Evolutionary conservation across 2,797 vertebrate genomes (phyloP).

Genomic region (Cygnus olor): DNA sequence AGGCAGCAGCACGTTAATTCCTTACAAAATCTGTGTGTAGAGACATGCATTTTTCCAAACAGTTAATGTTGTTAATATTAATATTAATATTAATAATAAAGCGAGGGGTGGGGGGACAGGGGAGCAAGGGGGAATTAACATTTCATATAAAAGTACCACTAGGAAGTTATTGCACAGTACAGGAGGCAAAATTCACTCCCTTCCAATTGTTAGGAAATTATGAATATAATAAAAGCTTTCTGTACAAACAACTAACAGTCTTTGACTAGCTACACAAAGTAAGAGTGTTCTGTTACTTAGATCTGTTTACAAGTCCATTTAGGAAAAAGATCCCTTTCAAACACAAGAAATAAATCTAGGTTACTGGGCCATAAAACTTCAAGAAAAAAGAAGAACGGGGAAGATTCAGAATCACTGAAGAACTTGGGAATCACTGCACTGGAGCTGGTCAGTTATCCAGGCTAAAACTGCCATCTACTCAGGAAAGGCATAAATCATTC

Average conservation of each 20-base stretch:
- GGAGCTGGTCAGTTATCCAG: background rate
- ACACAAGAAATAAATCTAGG: background rate
- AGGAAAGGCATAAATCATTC: constrained; percentile 21
- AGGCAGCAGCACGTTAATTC: background rate
- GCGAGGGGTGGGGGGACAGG: background rate
- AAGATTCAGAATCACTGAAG: background rate
- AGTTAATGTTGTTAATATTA: background rate
- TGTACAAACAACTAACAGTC: background rate
- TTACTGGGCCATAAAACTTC: background rate
- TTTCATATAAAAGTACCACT: background rate
- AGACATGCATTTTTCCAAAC: background rate
- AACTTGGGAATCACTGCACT: background rate
- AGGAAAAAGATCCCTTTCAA: background rate
- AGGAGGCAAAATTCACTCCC: background rate
- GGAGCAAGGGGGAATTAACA: background rate
- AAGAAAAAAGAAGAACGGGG: background rate
- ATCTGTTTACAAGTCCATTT: background rate
- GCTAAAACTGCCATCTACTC: constrained; percentile 19
- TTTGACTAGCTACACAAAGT: background rate
- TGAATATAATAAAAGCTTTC: background rate
- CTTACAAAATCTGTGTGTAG: background rate
- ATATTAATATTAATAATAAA: background rate
- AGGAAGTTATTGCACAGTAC: background rate
- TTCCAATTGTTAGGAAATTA: background rate
- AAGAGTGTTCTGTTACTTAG: background rate